Base-by-base conservation (phyloP, 2,797 vertebrate species). In the Sphenodon punctatus region DNA sequence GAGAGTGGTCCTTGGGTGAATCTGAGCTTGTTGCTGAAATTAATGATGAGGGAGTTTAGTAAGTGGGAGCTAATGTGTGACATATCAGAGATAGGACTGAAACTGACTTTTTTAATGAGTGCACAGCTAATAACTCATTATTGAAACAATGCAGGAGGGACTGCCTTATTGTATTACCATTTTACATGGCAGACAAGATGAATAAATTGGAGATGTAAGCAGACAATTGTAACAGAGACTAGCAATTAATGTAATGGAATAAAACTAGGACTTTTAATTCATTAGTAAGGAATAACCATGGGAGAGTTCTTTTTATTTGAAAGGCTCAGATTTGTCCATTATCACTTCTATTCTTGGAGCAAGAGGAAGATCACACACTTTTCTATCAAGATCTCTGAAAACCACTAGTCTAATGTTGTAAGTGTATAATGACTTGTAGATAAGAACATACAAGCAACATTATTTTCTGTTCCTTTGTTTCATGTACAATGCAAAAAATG, bases 111-210 rank as follows among this genome's bases (percentile, higher is more conserved):
- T 79, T 78, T 77, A 85, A 67, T 66, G 58, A 78, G 56, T 51
- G 13, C 7, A 13, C 80, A 67, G 8, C 89, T 80, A 89, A 85
- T 85, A 87, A 55, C 20, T 84, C 69, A 42, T 88, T 76, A 67
- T 22, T 43, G 71, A 74, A 83, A 85, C 36, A 87, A 41, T 65
- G 53, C 60, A 80, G 16, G 39, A 78, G 45, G 39, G 45, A 63
- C 41, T 55, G 36, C 8, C 16, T 71, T 82, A 61, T 67, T 23
- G 1, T 48, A 15, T n/a, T 76, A 27, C 19, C 8, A 6, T 43
- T 68, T 13, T 48, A 67, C 34, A 53, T 58, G 25, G 32, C 38
- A 78, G 78, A 75, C 30, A 7, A 20, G 2, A 6, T 82, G 51
- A 70, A 70, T 78, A 78, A 78, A 70, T 80, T 23, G 22, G 22